Evolutionary conservation across 1,140 invertebrate species (phyloP), one percentile per base, ranked within the genome.

Genomic region (Spodoptera frugiperda): DNA sequence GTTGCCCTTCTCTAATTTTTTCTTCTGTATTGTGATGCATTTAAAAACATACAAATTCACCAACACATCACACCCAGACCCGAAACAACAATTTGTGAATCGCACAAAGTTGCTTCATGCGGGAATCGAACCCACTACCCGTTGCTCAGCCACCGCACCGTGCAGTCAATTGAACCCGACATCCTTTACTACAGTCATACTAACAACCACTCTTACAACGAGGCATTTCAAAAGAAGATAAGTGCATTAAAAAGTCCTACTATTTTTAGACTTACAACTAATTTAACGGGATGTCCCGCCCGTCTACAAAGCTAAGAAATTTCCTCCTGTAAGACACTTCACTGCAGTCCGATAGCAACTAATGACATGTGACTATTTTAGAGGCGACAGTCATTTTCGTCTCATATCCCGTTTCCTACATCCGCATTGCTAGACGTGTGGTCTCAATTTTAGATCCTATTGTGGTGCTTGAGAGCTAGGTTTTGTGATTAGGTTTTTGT

Each of bases 361-460:
- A 65, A 65, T 65, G 61, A 65, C 44, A 49, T 48, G 44, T 49
- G 61, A 21, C 61, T 44, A 49, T 49, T 49, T 65, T 11, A 48
- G 19, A 65, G 44, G 61, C 61, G 11, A 65, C 61, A 4, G 61
- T 65, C 46, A 65, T 49, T 65, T 49, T 49, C 44, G 44, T 65
- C 39, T 15, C 61, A 65, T 65, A 49, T 65, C 61, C 61, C 14
- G 61, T 65, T 65, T 65, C 61, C 39, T 25, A n/a, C 44, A 65
- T 65, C 61, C 61, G 61, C 48, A 19, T 65, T 15, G 11, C 44
- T 67, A 49, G n/a, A 44, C 17, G 63, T 61, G 57, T 67, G 63
- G 44, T 67, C 63, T 67, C 17, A 21, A 48, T 48, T 30, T 67
- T 67, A 19, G 46, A n/a, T 67, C 19, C 30, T 30, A 25, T 14